phyloP scores from a whole-genome alignment of 2,797 vertebrate species.

The Peromyscus melanophrys region DNA sequence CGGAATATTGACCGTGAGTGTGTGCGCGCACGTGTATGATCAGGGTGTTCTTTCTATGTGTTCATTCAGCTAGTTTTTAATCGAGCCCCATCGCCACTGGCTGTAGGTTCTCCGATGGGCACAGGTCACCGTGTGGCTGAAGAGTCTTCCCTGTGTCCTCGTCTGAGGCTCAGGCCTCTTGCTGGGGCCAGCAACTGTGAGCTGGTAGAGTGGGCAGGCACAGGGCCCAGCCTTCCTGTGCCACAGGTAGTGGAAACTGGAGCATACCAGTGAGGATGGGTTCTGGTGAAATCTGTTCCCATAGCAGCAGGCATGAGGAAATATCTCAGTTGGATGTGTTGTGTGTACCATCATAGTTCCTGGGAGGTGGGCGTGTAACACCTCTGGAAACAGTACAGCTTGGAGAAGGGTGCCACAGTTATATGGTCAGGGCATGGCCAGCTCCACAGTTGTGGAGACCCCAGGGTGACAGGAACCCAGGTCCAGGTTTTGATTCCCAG shows the following conservation, averaged over 20 bases:
- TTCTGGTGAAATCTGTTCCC: neutral
- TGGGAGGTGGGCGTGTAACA: neutral
- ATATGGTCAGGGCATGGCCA: neutral
- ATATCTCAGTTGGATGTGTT: rapidly evolving
- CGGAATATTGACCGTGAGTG: conserved; percentile 84
- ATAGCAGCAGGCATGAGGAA: neutral
- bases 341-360: too few relatives aligned
- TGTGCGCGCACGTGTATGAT: conserved; percentile 42
- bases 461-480: neutral
- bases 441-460: neutral
- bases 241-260: rapidly evolving
- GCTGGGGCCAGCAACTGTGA: neutral
- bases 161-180: neutral
- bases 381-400: neutral
- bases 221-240: neutral
- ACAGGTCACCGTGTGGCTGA: neutral
- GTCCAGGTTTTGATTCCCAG: neutral
- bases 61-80: neutral
- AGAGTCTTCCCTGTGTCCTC: neutral
- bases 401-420: neutral
- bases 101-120: conserved; percentile 77
- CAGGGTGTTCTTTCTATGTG: conserved; percentile 15
- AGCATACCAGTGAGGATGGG: rapidly evolving
- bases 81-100: neutral
- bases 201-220: rapidly evolving